Evolutionary conservation across 53 echinoderm and acorn worm genomes (phyloP).

Genomic region (Stichopus horrens): DNA sequence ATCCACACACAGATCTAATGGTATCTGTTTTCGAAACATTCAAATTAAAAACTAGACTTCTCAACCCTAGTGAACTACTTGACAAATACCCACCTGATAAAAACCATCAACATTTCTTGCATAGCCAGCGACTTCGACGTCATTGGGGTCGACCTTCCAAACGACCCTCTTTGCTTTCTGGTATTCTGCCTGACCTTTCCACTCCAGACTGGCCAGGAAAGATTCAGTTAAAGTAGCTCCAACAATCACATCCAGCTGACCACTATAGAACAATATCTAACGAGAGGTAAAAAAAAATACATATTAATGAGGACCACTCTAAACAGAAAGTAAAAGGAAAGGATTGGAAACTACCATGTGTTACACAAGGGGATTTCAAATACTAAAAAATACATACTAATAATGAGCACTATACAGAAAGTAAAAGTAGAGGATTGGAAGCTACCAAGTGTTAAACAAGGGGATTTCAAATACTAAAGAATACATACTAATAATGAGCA

Average conservation of each 20-base stretch:
- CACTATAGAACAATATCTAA: conserved; percentile 81
- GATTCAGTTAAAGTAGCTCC: conserved; percentile 74
- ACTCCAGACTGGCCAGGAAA: conserved; percentile 62
- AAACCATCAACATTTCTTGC: conserved; percentile 59
- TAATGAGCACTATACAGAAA: background rate
- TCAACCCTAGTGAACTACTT: too few relatives aligned
- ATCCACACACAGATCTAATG: too few relatives aligned
- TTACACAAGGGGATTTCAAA: background rate
- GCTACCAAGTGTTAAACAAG: background rate
- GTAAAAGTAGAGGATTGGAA: too few relatives aligned
- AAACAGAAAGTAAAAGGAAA: background rate
- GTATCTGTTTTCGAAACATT: too few relatives aligned
- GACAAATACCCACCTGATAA: conserved; percentile 61
- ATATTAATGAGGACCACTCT: background rate
- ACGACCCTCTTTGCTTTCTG: conserved; percentile 56
- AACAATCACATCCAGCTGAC: conserved; percentile 82
- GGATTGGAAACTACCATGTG: too few relatives aligned
- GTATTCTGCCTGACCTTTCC: conserved; percentile 68
- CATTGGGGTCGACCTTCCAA: conserved; percentile 70
- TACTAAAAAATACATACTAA: background rate
- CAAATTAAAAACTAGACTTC: too few relatives aligned
- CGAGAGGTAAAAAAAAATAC: background rate
- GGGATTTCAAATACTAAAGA: background rate
- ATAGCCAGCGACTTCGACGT: conserved; percentile 84
- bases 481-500: background rate